Percentiles rank a stretch among this genome's conserved stretches.
phyloP scores from a whole-genome alignment of 92 coral and sea anemone species.

The Bergia sp. region DNA sequence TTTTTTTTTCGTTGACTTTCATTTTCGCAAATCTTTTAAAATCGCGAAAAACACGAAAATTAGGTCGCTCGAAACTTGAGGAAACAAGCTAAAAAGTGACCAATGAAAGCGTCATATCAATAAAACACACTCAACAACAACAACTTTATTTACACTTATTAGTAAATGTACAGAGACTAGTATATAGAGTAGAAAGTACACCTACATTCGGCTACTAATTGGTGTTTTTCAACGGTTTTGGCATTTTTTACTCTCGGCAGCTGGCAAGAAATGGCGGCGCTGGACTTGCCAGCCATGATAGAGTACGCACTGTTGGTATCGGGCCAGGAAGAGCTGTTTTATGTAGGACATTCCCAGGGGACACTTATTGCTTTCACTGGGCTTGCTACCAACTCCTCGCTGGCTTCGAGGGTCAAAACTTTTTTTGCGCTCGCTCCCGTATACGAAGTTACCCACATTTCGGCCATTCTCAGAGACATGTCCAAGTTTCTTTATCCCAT shows the following conservation, averaged over 20 bases:
- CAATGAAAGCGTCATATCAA: too few relatives aligned
- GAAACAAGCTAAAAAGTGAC: too few relatives aligned
- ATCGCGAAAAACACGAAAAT: too few relatives aligned
- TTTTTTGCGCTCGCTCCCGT: constrained; percentile 95
- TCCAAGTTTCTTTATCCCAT: constrained; percentile 66
- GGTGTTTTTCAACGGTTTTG: neutral
- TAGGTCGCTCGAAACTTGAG: too few relatives aligned
- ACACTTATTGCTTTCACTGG: constrained; percentile 89
- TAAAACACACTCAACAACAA: too few relatives aligned
- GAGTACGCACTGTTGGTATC: constrained; percentile 69
- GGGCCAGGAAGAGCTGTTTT: constrained; percentile 69
- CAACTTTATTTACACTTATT: too few relatives aligned
- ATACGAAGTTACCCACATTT: constrained; percentile 67
- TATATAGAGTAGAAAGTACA: too few relatives aligned
- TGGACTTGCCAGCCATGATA: constrained; percentile 91
- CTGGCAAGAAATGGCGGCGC: constrained; percentile 85
- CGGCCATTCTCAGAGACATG: constrained; percentile 54
- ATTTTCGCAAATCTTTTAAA: too few relatives aligned
- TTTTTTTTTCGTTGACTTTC: too few relatives aligned
- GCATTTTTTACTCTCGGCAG: constrained; percentile 38
- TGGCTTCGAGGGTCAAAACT: constrained; percentile 83
- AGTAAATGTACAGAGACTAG: too few relatives aligned
- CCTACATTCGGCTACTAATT: neutral
- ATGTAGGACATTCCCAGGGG: constrained; percentile 94
- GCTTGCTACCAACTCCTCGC: constrained; percentile 72